Percentiles rank a stretch among this genome's conserved stretches.
phyloP scores from a whole-genome alignment of 2,113 vertebrate genomes.

The Pachyramphus minor region DNA sequence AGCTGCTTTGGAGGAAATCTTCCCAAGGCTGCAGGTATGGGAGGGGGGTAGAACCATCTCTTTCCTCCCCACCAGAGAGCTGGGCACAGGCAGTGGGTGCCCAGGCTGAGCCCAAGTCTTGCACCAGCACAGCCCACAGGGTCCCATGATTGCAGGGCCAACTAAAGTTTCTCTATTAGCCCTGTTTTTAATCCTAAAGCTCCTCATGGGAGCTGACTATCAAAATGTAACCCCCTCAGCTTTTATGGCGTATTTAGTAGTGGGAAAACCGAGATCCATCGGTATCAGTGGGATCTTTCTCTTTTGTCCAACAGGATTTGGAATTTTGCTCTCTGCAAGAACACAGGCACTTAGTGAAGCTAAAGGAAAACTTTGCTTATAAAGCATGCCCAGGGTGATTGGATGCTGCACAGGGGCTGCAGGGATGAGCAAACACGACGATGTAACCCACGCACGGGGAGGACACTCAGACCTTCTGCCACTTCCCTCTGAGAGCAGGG shows the following conservation, averaged over 20 bases:
- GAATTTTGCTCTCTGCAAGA: neutral
- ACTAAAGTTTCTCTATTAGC: neutral
- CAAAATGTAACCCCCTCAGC: neutral
- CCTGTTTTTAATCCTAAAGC: neutral
- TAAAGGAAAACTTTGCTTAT: neutral
- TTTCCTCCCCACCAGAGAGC: no score
- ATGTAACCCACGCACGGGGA: neutral
- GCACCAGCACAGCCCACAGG: neutral
- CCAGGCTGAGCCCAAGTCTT: neutral
- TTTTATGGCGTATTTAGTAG: neutral
- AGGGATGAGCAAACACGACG: rapidly evolving
- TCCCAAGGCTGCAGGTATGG: neutral
- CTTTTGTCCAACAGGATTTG: neutral
- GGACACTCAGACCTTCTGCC: neutral
- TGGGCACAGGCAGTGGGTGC: neutral
- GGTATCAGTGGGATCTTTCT: neutral
- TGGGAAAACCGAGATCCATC: neutral
- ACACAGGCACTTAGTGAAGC: neutral
- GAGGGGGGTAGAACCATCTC: neutral
- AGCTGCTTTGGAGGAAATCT: neutral
- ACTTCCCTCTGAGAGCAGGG: neutral
- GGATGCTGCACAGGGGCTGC: neutral
- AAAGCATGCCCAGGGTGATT: neutral
- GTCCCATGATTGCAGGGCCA: neutral
- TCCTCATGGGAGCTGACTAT: neutral